Evolutionary conservation across 2,797 vertebrate genomes (phyloP).

Genomic region (Peromyscus eremicus): DNA sequence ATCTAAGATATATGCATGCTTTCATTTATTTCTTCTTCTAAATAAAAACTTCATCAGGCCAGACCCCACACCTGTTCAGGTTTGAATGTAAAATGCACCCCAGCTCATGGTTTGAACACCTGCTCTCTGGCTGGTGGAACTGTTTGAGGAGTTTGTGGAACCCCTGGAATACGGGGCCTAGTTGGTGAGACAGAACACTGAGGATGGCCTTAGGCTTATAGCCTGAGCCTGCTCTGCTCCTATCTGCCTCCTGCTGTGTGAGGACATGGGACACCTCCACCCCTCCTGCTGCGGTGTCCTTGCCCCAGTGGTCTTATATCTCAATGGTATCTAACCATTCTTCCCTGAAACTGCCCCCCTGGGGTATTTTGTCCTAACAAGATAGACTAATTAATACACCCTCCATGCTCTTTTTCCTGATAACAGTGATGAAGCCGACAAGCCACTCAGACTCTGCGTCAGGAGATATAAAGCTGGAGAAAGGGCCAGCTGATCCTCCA

Average conservation of each 20-base stretch:
- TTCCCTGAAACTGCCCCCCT: neutral
- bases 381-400: neutral
- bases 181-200: neutral
- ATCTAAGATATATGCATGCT: neutral
- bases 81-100: neutral
- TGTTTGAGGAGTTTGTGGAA: neutral
- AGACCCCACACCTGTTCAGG: neutral
- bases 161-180: neutral
- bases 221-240: neutral
- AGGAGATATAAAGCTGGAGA: neutral
- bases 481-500: neutral
- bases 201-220: too few species aligned
- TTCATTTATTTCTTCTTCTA: constrained; percentile 13
- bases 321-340: neutral
- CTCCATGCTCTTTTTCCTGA: neutral
- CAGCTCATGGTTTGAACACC: neutral
- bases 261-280: too few species aligned
- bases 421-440: neutral
- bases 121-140: neutral
- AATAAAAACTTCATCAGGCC: constrained; percentile 23
- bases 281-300: neutral
- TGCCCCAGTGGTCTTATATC: neutral
- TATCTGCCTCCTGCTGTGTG: neutral
- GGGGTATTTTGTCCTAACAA: neutral
- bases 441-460: neutral